Base-by-base conservation (phyloP, 2,113 vertebrate species). In the Hyperopisus bebe region DNA sequence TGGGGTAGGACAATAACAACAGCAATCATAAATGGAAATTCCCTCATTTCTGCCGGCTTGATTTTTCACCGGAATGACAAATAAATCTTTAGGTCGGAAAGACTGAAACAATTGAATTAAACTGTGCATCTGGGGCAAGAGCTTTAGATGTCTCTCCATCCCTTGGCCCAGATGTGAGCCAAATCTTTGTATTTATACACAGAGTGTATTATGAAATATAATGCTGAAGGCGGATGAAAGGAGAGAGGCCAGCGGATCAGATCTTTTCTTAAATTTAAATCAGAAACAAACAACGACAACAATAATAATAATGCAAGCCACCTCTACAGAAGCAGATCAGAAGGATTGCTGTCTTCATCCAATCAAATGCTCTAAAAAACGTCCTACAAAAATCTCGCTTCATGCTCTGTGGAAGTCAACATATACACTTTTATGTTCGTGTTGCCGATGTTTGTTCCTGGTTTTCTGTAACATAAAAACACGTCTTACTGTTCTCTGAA, bases 21-120 rank as follows among this genome's bases (percentile, higher is more conserved):
- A 80, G 21, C 94, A 95, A 95, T 95, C 95, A 94, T 92, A 87
- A 92, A 47, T 91, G 91, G 93, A 94, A 92, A 95, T 93, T 92
- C 90, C 92, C 92, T 89, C 31, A 91, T 92, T 92, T 53, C 77
- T 46, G 93, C 83, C 10, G 17, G 92, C 92, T 91, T 91, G 88
- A 90, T 85, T 2, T 95, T 95, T 95, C 95, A 95, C 95, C 94
- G 95, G 95, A 95, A 93, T 90, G 90, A 94, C 91, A 91, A 95
- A 95, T 94, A 95, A 94, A 93, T 95, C 94, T 96, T 95, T 94
- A 94, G 94, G 95, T 94, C 95, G 94, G 89, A 94, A 94, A 95
- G 93, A 95, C 92, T 91, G 92, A 90, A 94, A 95, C 94, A 94
- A 95, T 95, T 94, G 93, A 95, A 96, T 96, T 95, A 95, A 95